Evolutionary conservation across 2,113 vertebrate species (phyloP), one percentile per base, ranked within the genome.

Genomic region (Sialia sialis): DNA sequence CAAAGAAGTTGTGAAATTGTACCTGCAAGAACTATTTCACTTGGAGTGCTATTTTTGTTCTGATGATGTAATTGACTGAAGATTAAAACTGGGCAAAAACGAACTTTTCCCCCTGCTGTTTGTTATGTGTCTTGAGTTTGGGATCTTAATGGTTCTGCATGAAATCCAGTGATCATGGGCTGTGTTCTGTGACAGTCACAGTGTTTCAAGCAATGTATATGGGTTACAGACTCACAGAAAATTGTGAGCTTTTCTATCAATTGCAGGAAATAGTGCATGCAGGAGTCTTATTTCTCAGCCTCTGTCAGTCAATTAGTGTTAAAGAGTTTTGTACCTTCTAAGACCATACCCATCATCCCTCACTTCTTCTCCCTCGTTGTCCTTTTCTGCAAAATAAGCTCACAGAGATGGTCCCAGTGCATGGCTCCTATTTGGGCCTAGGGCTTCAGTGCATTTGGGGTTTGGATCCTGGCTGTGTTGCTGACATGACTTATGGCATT

Each of bases 401-500:
- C 63, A 30, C 43, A 60, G 54, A 64, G 46, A 32, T 27, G 8
- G 19, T 49, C 6, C 58, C 41, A 13, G 13, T 15, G 48, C 0
- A 4, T 51, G 14, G 58, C 9, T 82, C 25, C 80, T 68, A 11
- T 44, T 39, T 54, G 46, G 54, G n/a, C 25, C n/a, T 6, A 39
- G 39, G 39, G 20, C 34, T 82, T 38, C 26, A 36, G 49, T 27
- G 22, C 22, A 7, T 72, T 48, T 75, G 81, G 49, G 32, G 19
- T 73, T 83, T 83, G 80, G 68, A 52, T 72, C 44, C 44, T 79
- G 49, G 13, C 62, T 78, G 36, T 64, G 52, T 14, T 89, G 64
- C 77, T 95, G 66, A 73, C 58, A 16, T 26, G 89, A 82, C 91
- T 89, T 83, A 58, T 51, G 39, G 34, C 58, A n/a, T 87, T 58